A percentile compares a stretch with the other conserved stretches of the same genome.
phyloP scores from a whole-genome alignment of 2,797 vertebrate genomes.

The Thamnophis elegans region DNA sequence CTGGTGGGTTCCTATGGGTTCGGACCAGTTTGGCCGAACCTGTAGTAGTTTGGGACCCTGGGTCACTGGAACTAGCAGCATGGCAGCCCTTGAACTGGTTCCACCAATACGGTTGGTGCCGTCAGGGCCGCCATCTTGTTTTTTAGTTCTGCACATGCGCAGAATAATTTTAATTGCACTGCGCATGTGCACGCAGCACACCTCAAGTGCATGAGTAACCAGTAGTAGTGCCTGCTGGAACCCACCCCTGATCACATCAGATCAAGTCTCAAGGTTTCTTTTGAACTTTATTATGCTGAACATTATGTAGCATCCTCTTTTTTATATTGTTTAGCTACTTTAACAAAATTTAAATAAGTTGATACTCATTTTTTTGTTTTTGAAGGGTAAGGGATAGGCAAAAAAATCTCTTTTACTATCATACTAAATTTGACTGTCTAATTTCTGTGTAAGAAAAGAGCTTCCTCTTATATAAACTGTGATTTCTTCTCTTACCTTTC shows the following conservation, averaged over 20 bases:
- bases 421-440: background rate
- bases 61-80: too few species aligned
- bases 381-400: background rate
- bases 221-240: too few species aligned
- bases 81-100: too few species aligned
- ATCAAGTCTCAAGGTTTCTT: background rate
- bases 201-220: too few species aligned
- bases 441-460: background rate
- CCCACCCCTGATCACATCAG: background rate
- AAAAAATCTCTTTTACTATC: slow-evolving; percentile 28
- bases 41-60: too few species aligned
- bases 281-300: background rate
- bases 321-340: slow-evolving; percentile 28
- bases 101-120: too few species aligned
- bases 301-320: background rate
- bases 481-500: background rate
- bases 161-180: too few species aligned
- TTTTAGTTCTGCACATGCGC: too few species aligned
- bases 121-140: too few species aligned
- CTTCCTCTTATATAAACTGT: background rate
- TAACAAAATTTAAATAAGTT: slow-evolving; percentile 5
- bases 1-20: too few species aligned
- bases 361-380: background rate
- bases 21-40: too few species aligned
- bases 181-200: too few species aligned